Conservation (phyloP, 53 echinoderm and acorn worm genomes). For the Apostichopus leukothele region DNA sequence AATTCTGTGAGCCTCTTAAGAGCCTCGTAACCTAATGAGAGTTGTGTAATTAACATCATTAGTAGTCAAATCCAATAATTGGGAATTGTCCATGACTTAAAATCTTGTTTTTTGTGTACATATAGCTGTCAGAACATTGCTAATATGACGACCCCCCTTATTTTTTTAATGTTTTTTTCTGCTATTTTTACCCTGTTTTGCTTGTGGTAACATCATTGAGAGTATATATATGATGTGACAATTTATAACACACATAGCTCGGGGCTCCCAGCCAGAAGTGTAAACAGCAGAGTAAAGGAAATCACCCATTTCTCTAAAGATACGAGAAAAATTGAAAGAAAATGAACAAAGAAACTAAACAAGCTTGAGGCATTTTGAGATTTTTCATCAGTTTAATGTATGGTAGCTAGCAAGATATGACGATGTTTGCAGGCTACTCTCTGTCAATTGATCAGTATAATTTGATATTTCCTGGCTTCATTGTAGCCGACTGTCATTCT, state of each 20-base stretch:
- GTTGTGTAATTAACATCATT: slow-evolving; percentile 32
- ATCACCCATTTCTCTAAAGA: slow-evolving; percentile 46
- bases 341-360: slow-evolving; percentile 49
- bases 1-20: slow-evolving; percentile 1
- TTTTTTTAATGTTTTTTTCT: neutral
- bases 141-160: neutral
- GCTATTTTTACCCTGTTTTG: slow-evolving; percentile 4
- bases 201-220: slow-evolving; percentile 40
- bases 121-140: slow-evolving; percentile 10
- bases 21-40: slow-evolving; percentile 10
- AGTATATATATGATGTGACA: slow-evolving; percentile 38
- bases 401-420: slow-evolving; percentile 38
- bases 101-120: slow-evolving; percentile 31
- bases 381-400: slow-evolving; percentile 49
- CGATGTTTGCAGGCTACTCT: slow-evolving; percentile 43
- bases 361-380: slow-evolving; percentile 23
- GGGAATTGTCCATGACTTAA: slow-evolving; percentile 22
- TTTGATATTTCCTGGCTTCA: slow-evolving; percentile 51
- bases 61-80: slow-evolving; percentile 30
- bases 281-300: slow-evolving; percentile 37
- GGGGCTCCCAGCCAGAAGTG: slow-evolving; percentile 32
- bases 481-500: slow-evolving; percentile 47
- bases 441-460: slow-evolving; percentile 48
- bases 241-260: slow-evolving; percentile 46
- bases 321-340: slow-evolving; percentile 49